Percentiles rank a stretch among this genome's conserved stretches.
Conservation (phyloP, 2,888 invertebrate species). For the Philaethria dido region DNA sequence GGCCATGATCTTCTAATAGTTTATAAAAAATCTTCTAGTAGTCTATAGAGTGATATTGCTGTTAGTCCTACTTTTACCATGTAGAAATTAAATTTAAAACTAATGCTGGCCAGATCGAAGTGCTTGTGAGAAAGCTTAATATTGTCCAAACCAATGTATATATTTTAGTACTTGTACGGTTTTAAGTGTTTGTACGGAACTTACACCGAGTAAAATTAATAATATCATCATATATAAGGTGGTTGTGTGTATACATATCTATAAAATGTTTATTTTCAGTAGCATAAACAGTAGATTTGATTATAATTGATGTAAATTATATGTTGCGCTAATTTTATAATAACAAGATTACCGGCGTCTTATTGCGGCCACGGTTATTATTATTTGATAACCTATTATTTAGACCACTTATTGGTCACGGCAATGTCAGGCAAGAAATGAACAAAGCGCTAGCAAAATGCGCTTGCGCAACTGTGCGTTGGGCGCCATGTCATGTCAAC, state of each 20-base stretch:
- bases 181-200: too few species aligned
- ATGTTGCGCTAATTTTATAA: constrained; percentile 21
- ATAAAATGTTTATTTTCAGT: constrained; percentile 13
- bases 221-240: neutral
- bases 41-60: too few species aligned
- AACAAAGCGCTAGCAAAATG: constrained; percentile 55
- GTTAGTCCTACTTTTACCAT: too few species aligned
- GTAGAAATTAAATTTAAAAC: too few species aligned
- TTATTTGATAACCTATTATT: constrained; percentile 39
- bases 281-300: constrained; percentile 6
- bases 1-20: too few species aligned
- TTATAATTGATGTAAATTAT: constrained; percentile 20
- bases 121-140: too few species aligned
- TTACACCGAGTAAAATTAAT: neutral
- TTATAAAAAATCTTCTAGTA: too few species aligned
- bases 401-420: constrained; percentile 45
- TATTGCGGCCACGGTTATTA: constrained; percentile 18
- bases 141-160: too few species aligned
- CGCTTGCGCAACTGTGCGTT: constrained; percentile 57
- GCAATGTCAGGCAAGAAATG: constrained; percentile 60
- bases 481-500: constrained; percentile 31
- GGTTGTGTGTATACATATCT: neutral
- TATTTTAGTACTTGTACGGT: too few species aligned
- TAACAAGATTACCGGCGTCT: constrained; percentile 17
- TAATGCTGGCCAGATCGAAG: too few species aligned